Evolutionary conservation across 1,140 invertebrate genomes (phyloP), one percentile per base, ranked within the genome.

Genomic region (Helicorthomorpha holstii): DNA sequence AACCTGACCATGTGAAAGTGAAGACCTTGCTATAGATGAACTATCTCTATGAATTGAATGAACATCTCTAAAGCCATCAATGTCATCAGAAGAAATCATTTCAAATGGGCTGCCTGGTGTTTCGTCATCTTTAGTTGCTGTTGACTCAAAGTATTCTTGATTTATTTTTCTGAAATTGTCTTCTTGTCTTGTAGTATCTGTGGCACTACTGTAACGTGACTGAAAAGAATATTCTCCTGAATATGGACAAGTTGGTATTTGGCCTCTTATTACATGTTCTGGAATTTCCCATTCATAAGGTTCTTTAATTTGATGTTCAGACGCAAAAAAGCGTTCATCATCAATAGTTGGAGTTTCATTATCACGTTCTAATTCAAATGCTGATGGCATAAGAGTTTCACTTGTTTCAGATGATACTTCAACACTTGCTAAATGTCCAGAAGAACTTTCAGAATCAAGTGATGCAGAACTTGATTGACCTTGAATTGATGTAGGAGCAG

Each of bases 371-470:
- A 71, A 56, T 60, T 76, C 73, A 56, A 71, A 64, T 10, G 67
- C 69, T 12, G 86, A 89, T 4, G 85, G 81, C 14, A 93, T 81
- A 29, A 93, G 64, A 3, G 89, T 93, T 70, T 92, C 89, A 1
- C 86, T 90, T 23, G 84, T 72, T 66, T 92, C 88, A 44, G 86
- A 89, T 4, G 84, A 81, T 42, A 74, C 68, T 70, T 91, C 86
- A 57, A 89, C 75, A 64, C 85, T 89, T 4, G 79, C 85, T 48
- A 90, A 69, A 66, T 90, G 82, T 43, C 85, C 85, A 7, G 29
- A 34, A 1, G 86, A 90, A 58, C 82, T 85, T 65, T 90, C 79
- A 1, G 86, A 90, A 63, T 88, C 84, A 54, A 89, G 69, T 10
- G 83, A 81, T 56, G 83, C 85, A 2, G 79, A 78, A 12, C 84